Conservation (phyloP, 2,113 vertebrate species). For the Melozone crissalis region DNA sequence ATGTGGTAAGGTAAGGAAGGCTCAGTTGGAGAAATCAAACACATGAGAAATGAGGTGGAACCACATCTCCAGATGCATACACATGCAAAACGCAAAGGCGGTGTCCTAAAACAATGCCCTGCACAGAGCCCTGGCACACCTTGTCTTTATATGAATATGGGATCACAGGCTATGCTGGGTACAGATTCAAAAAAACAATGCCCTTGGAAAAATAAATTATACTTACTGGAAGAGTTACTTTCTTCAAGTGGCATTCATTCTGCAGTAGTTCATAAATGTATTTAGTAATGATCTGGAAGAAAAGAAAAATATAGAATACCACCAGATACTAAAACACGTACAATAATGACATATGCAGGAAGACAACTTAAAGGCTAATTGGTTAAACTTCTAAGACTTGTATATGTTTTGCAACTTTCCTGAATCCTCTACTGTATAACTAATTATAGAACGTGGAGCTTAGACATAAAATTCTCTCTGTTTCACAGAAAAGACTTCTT, state of each 20-base stretch:
- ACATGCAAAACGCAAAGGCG: fast-evolving
- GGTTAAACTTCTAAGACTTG: not conserved
- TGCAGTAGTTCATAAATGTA: slow-evolving; percentile 93
- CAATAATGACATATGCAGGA: not conserved
- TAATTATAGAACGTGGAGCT: not conserved
- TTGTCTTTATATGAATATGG: not conserved
- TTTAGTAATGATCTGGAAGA: slow-evolving; percentile 91
- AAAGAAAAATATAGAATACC: slow-evolving; percentile 18
- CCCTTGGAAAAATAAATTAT: not conserved
- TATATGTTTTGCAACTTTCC: not conserved
- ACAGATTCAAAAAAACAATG: not conserved
- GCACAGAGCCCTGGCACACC: not conserved
- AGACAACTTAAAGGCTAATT: not conserved
- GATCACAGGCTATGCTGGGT: not conserved
- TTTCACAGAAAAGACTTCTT: not conserved
- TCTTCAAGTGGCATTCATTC: slow-evolving; percentile 93
- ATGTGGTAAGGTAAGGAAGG: not conserved
- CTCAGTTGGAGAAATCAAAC: not conserved
- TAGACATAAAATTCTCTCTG: not conserved
- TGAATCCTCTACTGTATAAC: not conserved
- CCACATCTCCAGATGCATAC: fast-evolving
- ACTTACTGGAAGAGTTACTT: slow-evolving; percentile 93
- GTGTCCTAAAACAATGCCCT: not conserved
- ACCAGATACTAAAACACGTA: not conserved
- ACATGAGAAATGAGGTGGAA: not conserved